A percentile compares a stretch with the other conserved stretches of the same genome.
Evolutionary conservation across 2,113 vertebrate genomes (phyloP).

Genomic region (Scopus umbretta): DNA sequence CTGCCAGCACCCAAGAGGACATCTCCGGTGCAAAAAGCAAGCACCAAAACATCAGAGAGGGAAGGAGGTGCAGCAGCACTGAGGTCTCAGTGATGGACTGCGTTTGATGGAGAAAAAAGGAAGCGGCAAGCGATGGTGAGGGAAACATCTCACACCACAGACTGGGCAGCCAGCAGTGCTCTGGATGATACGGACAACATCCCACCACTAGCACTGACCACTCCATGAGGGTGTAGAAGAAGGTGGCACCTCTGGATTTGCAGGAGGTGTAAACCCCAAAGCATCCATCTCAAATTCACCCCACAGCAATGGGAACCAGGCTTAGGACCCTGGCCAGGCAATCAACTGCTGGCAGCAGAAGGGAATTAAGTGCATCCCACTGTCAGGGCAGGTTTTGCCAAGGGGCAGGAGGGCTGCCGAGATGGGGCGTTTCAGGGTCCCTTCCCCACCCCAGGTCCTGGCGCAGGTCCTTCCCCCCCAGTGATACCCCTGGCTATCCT

Average conservation of each 20-base stretch:
- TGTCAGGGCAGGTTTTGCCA: not conserved
- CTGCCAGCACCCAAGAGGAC: not conserved
- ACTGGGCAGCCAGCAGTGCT: not conserved
- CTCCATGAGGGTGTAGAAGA: not conserved
- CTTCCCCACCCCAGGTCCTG: not conserved
- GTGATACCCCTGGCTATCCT: accelerated
- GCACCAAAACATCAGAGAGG: not conserved
- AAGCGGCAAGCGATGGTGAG: not conserved
- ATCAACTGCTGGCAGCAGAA: not conserved
- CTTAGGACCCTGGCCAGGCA: not conserved
- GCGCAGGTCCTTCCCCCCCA: too few relatives aligned
- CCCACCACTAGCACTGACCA: not conserved
- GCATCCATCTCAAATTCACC: not conserved
- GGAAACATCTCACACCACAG: not conserved
- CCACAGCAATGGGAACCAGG: accelerated
- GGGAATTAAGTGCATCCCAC: not conserved
- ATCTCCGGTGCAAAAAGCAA: not conserved
- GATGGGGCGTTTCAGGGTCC: accelerated
- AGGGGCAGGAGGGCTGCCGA: not conserved
- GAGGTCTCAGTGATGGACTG: not conserved
- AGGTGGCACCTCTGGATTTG: not conserved
- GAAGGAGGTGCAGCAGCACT: not conserved
- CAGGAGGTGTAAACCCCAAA: not conserved
- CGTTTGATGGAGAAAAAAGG: not conserved
- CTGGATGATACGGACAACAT: accelerated